Evolutionary conservation across 2,113 vertebrate genomes (phyloP).

Genomic region (Orientallactaga bullata): DNA sequence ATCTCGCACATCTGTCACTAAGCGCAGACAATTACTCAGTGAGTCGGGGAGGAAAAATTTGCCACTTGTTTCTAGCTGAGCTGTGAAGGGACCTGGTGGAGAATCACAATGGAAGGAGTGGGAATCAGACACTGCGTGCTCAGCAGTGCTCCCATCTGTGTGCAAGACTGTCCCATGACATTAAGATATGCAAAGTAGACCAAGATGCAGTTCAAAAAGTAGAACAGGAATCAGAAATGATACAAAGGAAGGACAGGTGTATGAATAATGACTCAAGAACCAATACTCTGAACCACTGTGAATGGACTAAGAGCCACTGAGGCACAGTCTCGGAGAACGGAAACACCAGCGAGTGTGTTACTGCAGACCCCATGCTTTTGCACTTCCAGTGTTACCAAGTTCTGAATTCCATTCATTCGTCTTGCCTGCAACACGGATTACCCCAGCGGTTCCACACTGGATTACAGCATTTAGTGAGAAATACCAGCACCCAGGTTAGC

Average conservation of each 20-base stretch:
- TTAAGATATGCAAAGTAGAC: neutral
- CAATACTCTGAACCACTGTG: fast-evolving
- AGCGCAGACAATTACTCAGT: constrained; percentile 91
- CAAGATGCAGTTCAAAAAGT: too few species aligned
- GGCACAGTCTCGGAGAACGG: neutral
- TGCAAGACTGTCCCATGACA: constrained; percentile 1
- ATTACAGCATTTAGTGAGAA: neutral
- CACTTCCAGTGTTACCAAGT: neutral
- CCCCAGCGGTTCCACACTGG: neutral
- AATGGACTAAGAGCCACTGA: neutral
- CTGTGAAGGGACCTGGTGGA: constrained; percentile 85
- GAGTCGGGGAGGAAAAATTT: constrained; percentile 83
- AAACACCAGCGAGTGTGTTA: neutral
- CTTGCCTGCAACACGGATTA: fast-evolving
- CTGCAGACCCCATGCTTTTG: neutral
- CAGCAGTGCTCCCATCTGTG: neutral
- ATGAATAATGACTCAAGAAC: neutral
- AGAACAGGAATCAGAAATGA: neutral
- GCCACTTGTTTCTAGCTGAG: constrained; percentile 84
- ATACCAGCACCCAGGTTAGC: neutral
- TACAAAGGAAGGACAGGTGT: neutral
- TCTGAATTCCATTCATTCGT: too few species aligned
- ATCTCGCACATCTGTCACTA: constrained; percentile 98
- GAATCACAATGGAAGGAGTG: constrained; percentile 60
- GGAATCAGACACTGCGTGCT: constrained; percentile 24